Evolutionary conservation across 2,888 invertebrate genomes (phyloP).

Genomic region (Drosophila putrida): DNA sequence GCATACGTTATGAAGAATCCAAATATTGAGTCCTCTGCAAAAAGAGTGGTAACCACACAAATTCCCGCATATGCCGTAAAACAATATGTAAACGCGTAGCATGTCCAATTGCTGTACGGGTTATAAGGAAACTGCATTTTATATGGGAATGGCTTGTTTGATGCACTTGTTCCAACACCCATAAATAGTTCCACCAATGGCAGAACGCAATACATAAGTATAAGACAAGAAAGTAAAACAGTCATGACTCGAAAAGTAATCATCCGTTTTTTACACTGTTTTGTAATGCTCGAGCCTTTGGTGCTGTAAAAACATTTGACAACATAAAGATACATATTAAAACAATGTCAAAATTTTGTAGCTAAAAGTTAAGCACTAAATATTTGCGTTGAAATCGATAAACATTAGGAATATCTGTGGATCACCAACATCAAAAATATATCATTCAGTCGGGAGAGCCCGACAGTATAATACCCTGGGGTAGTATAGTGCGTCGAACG

Average conservation of each 20-base stretch:
- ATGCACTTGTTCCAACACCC: conserved; percentile 34
- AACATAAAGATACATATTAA: too few relatives aligned
- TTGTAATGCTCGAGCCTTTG: conserved; percentile 65
- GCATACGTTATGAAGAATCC: conserved; percentile 84
- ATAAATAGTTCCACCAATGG: conserved; percentile 80
- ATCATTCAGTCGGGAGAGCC: too few relatives aligned
- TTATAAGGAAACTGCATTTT: conserved; percentile 84
- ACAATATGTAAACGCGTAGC: conserved; percentile 82
- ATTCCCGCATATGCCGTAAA: conserved; percentile 84
- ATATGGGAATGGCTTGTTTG: conserved; percentile 84
- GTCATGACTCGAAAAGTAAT: conserved; percentile 82
- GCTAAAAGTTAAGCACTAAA: too few relatives aligned
- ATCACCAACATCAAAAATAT: too few relatives aligned
- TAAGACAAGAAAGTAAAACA: conserved; percentile 77
- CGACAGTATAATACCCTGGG: too few relatives aligned
- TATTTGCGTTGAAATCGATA: too few relatives aligned
- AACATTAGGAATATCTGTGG: too few relatives aligned
- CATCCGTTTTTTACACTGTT: conserved; percentile 77
- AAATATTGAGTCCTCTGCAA: conserved; percentile 84
- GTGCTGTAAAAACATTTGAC: conserved; percentile 63
- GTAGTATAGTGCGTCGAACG: too few relatives aligned
- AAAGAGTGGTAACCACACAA: conserved; percentile 84
- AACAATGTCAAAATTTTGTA: too few relatives aligned
- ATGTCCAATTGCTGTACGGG: conserved; percentile 72
- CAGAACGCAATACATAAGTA: conserved; percentile 83